Evolutionary conservation across 2,797 vertebrate species (phyloP).

Genomic region (Tamandua tetradactyla): DNA sequence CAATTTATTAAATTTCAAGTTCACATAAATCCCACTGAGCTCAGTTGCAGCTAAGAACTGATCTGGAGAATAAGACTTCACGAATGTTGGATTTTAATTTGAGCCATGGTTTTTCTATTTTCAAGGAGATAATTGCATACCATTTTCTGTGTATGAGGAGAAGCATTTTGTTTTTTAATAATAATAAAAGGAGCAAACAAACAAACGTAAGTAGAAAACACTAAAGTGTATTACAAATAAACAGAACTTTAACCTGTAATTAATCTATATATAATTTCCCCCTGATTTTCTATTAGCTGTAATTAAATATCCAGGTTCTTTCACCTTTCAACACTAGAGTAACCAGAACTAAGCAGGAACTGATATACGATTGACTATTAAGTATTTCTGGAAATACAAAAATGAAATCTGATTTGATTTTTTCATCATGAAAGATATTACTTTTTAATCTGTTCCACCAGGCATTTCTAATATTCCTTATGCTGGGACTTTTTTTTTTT

Average conservation of each 20-base stretch:
- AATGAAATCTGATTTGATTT: not conserved
- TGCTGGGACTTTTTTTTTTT: not conserved
- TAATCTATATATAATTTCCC: not conserved
- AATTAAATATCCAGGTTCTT: not conserved
- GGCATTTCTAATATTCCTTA: slow-evolving; percentile 6
- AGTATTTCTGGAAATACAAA: not conserved
- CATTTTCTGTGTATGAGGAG: slow-evolving; percentile 53
- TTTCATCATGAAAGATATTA: slow-evolving; percentile 1
- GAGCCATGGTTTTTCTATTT: slow-evolving; percentile 38
- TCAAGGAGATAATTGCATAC: slow-evolving; percentile 52
- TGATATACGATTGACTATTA: not conserved
- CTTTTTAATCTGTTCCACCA: not conserved
- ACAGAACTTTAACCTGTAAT: slow-evolving; percentile 23
- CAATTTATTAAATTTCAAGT: slow-evolving; percentile 78
- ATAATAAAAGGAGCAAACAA: slow-evolving; percentile 42
- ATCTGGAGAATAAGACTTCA: slow-evolving; percentile 45
- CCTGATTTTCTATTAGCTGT: not conserved
- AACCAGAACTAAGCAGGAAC: not conserved
- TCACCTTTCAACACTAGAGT: not conserved
- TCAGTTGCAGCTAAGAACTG: slow-evolving; percentile 54
- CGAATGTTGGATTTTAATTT: slow-evolving; percentile 70
- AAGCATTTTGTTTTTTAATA: slow-evolving; percentile 39
- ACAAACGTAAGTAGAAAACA: not conserved
- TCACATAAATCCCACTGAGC: slow-evolving; percentile 66
- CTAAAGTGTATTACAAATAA: not conserved